phyloP scores from a whole-genome alignment of 2,797 vertebrate genomes.

The Acropternis orthonyx region DNA sequence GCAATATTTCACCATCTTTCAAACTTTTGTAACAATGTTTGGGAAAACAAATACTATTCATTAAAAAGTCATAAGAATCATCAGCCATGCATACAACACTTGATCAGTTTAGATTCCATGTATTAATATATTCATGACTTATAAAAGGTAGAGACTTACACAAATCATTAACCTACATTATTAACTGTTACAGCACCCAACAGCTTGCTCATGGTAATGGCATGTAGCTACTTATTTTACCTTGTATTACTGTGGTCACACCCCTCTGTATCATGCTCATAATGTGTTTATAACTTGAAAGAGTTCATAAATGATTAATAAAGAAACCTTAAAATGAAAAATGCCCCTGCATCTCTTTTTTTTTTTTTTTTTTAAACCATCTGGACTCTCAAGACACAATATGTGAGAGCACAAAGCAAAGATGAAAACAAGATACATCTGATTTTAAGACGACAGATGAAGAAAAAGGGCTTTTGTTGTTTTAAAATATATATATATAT shows the following conservation, averaged over 20 bases:
- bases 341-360: background rate
- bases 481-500: background rate
- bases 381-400: conserved; percentile 5
- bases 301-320: background rate
- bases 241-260: background rate
- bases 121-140: background rate
- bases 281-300: background rate
- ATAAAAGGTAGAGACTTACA: conserved; percentile 2
- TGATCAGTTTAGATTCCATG: background rate
- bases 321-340: background rate
- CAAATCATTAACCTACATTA: conserved; percentile 18
- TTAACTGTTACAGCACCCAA: background rate
- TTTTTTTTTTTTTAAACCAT: background rate
- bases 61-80: background rate
- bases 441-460: background rate
- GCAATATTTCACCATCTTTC: background rate
- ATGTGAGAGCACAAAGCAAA: background rate
- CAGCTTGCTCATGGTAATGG: background rate
- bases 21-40: background rate
- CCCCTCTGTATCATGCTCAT: background rate
- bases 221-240: background rate
- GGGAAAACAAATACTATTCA: background rate
- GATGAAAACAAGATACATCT: background rate
- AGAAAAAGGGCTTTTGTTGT: background rate
- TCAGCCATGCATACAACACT: background rate